Conservation (phyloP, 2,888 invertebrate genomes). For the Coronaproctus castanopsis region DNA sequence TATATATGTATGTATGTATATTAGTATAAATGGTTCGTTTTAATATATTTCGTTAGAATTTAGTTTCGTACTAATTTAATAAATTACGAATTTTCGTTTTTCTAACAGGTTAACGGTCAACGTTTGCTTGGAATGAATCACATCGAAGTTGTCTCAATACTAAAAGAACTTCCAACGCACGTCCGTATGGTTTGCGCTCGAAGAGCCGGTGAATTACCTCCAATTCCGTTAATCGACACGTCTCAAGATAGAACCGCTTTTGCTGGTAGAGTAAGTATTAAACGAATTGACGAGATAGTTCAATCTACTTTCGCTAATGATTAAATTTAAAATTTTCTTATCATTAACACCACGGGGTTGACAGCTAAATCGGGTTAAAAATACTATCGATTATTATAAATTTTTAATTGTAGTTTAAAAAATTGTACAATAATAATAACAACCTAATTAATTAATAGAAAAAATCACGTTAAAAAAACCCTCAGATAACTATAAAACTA, state of each 20-base stretch:
- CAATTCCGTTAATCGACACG: conserved; percentile 48
- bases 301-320: no score
- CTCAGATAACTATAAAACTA: no score
- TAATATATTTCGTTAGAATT: neutral
- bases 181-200: conserved; percentile 76
- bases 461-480: no score
- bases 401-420: no score
- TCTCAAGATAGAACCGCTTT: conserved; percentile 60
- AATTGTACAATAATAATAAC: no score
- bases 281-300: no score
- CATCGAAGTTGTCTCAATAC: conserved; percentile 76
- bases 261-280: conserved; percentile 39
- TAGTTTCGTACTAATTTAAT: neutral
- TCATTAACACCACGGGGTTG: no score
- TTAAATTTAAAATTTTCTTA: no score
- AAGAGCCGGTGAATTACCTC: conserved; percentile 27
- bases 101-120: conserved; percentile 79
- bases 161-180: conserved; percentile 74
- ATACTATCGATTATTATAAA: neutral
- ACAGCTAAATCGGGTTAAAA: no score
- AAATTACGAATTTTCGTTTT: no score
- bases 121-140: conserved; percentile 79
- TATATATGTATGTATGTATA: no score
- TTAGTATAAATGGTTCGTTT: neutral
- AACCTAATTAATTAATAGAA: no score